A percentile compares a stretch with the other conserved stretches of the same genome.
phyloP scores from a whole-genome alignment of 2,113 vertebrate genomes.

The Dasyprocta punctata region DNA sequence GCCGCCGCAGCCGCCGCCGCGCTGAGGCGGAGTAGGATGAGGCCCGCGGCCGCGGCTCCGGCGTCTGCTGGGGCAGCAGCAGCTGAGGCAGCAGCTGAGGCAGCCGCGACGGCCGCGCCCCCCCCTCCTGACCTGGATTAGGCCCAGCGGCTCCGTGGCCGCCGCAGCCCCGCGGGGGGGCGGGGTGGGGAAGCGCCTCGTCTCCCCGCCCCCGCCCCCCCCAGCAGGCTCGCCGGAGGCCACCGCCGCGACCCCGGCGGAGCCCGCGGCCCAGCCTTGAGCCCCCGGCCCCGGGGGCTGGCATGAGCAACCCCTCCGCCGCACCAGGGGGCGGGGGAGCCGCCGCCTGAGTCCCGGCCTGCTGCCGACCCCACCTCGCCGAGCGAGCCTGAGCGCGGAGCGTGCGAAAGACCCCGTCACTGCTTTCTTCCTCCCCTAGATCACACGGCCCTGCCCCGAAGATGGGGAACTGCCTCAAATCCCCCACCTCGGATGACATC shows the following conservation, averaged over 20 bases:
- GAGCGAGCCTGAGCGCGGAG: conserved; percentile 48
- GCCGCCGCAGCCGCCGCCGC: conserved; percentile 54
- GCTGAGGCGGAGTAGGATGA: conserved; percentile 77
- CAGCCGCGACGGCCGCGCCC: conserved; percentile 74
- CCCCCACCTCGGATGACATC: conserved; percentile 98
- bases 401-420: conserved; percentile 58
- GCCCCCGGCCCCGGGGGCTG: conserved; percentile 68
- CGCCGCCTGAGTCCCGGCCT: conserved; percentile 69
- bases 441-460: conserved; percentile 76
- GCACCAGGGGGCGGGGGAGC: conserved; percentile 77
- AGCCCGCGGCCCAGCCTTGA: conserved; percentile 67
- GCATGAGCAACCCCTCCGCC: conserved; percentile 73
- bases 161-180: conserved; percentile 80
- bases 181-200: conserved; percentile 76
- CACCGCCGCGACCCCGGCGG: conserved; percentile 57
- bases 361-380: conserved; percentile 66
- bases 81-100: conserved; percentile 78
- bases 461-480: conserved; percentile 98
- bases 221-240: conserved; percentile 48
- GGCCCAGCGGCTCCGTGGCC: conserved; percentile 75
- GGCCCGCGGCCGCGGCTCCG: conserved; percentile 67
- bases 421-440: conserved; percentile 58
- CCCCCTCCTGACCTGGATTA: conserved; percentile 77
- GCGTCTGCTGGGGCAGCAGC: conserved; percentile 75
- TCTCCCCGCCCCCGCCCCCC: conserved; percentile 74